Evolutionary conservation across 2,797 vertebrate genomes (phyloP).

Genomic region (Antrozous pallidus): DNA sequence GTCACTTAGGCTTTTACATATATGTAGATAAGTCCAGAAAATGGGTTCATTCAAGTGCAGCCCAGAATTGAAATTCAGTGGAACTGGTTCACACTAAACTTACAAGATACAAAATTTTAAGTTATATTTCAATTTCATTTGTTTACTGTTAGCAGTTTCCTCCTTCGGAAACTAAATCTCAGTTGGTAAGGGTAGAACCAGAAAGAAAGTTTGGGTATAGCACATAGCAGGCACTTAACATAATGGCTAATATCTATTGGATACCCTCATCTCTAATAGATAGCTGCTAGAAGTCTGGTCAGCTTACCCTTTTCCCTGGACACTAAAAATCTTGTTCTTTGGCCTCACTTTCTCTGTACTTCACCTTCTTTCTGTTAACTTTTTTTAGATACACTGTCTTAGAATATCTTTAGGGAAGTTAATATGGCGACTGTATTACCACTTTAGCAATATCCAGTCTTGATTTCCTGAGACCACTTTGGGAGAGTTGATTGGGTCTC

Average conservation of each 20-base stretch:
- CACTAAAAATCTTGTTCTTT: background rate
- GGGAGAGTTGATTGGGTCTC: background rate
- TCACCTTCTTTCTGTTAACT: background rate
- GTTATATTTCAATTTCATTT: slow-evolving; percentile 10
- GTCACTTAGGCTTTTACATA: too few relatives aligned
- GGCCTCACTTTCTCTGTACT: background rate
- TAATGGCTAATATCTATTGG: background rate
- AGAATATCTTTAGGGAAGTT: background rate
- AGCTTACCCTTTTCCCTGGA: background rate
- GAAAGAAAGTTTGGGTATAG: background rate
- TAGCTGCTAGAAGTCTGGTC: background rate
- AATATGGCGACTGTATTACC: background rate
- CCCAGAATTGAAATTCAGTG: background rate
- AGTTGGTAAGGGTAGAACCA: background rate
- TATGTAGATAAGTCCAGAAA: background rate
- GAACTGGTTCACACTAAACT: slow-evolving; percentile 7
- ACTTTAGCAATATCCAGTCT: background rate
- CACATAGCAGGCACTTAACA: too few relatives aligned
- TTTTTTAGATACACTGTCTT: background rate
- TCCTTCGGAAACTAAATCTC: background rate
- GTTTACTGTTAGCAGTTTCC: background rate
- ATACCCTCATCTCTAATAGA: background rate
- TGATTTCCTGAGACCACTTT: background rate
- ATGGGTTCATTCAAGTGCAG: background rate
- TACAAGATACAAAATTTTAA: background rate